Evolutionary conservation across 1,140 invertebrate species (phyloP).

Genomic region (Aphelenchoides avenae): DNA sequence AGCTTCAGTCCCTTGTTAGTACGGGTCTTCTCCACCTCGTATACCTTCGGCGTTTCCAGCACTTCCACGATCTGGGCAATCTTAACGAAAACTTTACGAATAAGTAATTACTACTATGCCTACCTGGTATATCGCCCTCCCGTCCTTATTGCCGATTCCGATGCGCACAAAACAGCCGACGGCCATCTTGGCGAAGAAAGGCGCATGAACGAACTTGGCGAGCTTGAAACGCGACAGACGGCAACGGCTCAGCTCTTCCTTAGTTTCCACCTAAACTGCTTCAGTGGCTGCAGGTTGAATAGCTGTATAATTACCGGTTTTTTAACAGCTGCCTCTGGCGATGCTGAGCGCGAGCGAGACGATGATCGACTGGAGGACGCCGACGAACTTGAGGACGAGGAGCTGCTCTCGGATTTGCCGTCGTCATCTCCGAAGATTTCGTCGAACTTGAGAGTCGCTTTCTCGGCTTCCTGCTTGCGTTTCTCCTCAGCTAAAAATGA

Average conservation of each 20-base stretch:
- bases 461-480: constrained; percentile 34
- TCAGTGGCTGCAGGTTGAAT: too few relatives aligned
- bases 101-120: neutral
- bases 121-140: constrained; percentile 76
- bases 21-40: constrained; percentile 75
- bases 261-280: constrained; percentile 43
- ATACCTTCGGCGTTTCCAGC: constrained; percentile 89
- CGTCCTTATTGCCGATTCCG: constrained; percentile 75
- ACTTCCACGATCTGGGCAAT: constrained; percentile 75
- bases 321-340: constrained; percentile 18
- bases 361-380: constrained; percentile 43
- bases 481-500: constrained; percentile 50
- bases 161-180: constrained; percentile 90
- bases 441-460: constrained; percentile 45
- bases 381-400: constrained; percentile 27
- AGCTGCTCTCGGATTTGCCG: constrained; percentile 14
- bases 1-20: constrained; percentile 81
- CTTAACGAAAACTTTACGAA: constrained; percentile 28
- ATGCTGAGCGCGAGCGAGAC: constrained; percentile 30
- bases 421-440: constrained; percentile 43
- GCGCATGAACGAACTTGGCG: constrained; percentile 72
- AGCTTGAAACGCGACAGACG: constrained; percentile 45
- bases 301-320: too few relatives aligned
- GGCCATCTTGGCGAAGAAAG: constrained; percentile 84
- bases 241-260: constrained; percentile 31